phyloP scores from a whole-genome alignment of 2,113 vertebrate genomes.

The Lota lota region DNA sequence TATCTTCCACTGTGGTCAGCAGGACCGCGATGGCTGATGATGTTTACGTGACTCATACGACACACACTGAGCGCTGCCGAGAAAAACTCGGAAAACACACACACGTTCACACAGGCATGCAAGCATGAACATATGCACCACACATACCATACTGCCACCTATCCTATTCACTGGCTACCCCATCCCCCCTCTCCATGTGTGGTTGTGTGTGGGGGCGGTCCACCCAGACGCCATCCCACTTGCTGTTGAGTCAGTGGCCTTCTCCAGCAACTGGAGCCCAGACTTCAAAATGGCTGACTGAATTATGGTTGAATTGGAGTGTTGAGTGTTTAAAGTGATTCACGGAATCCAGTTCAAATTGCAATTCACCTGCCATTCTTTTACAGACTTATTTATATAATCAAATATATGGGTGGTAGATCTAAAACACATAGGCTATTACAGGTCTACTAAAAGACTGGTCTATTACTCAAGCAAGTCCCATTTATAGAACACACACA shows the following conservation, averaged over 20 bases:
- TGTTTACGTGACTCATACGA: too few species aligned
- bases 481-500: neutral
- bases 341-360: neutral
- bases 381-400: neutral
- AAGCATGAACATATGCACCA: neutral
- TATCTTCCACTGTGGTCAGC: too few species aligned
- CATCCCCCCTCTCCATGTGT: neutral
- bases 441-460: neutral
- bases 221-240: slow-evolving; percentile 13
- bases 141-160: neutral
- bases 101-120: slow-evolving; percentile 3
- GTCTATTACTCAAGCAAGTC: neutral
- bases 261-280: slow-evolving; percentile 13
- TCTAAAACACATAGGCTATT: too few species aligned
- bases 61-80: neutral
- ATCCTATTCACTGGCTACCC: neutral
- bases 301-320: too few species aligned
- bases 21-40: too few species aligned
- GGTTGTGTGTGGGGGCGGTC: slow-evolving; percentile 7
- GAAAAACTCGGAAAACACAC: neutral
- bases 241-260: slow-evolving; percentile 13
- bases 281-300: neutral
- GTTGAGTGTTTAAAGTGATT: too few species aligned
- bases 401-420: neutral
- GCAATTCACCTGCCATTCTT: neutral